Evolutionary conservation across 1,140 invertebrate species (phyloP).

Genomic region (Delia radicum): DNA sequence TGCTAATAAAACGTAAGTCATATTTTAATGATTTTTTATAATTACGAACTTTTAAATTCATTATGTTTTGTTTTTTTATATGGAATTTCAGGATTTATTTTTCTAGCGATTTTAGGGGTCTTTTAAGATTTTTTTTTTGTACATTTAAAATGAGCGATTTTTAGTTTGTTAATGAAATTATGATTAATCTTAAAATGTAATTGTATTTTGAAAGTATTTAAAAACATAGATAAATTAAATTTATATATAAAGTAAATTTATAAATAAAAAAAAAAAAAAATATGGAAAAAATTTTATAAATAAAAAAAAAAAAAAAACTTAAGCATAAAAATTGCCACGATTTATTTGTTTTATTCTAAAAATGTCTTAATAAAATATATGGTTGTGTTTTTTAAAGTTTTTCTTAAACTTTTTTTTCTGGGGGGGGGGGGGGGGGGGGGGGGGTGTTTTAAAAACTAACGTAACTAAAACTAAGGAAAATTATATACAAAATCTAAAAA

Average conservation of each 20-base stretch:
- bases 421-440: too few relatives aligned
- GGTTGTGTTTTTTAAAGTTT: neutral
- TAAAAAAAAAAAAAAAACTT: neutral
- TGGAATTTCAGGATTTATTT: neutral
- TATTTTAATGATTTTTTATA: neutral
- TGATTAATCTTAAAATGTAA: neutral
- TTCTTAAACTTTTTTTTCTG: neutral
- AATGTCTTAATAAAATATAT: neutral
- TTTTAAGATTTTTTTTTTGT: neutral
- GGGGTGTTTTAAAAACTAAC: neutral
- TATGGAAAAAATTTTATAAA: neutral
- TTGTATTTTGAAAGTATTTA: constrained; percentile 8
- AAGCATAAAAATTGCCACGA: constrained; percentile 7
- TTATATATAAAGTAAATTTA: neutral
- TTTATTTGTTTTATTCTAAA: neutral
- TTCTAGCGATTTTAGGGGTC: neutral
- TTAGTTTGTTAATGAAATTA: neutral
- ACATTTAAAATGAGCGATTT: neutral
- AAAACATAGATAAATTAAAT: too few relatives aligned
- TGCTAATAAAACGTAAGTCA: neutral
- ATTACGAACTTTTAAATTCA: neutral
- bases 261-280: neutral
- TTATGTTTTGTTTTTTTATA: neutral
- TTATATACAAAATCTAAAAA: neutral
- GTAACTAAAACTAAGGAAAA: neutral